Conservation (phyloP, 1,140 invertebrate genomes). For the Delia radicum region DNA sequence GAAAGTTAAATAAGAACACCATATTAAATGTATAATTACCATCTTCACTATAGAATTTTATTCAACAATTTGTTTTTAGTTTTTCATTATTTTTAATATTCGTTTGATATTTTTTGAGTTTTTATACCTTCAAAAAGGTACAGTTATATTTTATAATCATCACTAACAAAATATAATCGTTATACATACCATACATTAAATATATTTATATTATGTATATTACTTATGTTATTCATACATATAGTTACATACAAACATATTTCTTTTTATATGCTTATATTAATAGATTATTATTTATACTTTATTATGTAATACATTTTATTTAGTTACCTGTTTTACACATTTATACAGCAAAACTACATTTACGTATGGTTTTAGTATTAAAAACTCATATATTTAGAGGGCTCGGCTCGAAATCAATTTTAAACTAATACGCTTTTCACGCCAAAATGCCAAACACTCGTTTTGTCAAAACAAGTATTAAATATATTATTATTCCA, state of each 20-base stretch:
- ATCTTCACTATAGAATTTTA: constrained; percentile 21
- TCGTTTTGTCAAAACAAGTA: too few relatives aligned
- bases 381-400: not conserved
- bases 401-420: too few relatives aligned
- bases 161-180: constrained; percentile 23
- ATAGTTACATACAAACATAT: not conserved
- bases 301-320: not conserved
- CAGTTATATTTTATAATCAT: constrained; percentile 7
- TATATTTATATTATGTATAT: not conserved
- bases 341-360: constrained; percentile 19
- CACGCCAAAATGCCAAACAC: too few relatives aligned
- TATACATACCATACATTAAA: constrained; percentile 23
- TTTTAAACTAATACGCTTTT: too few relatives aligned
- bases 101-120: constrained; percentile 22
- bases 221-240: not conserved
- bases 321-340: not conserved
- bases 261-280: not conserved
- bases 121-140: constrained; percentile 21
- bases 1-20: too few relatives aligned
- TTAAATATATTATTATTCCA: too few relatives aligned
- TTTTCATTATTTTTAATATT: constrained; percentile 13
- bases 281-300: not conserved
- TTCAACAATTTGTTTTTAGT: constrained; percentile 13
- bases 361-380: constrained; percentile 11
- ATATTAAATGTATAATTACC: constrained; percentile 18